These are phyloP conservation scores for Odontophorus gujanensis DNA, from an alignment of 2,113 vertebrate genomes.

Conservation along the genomic window DNA sequence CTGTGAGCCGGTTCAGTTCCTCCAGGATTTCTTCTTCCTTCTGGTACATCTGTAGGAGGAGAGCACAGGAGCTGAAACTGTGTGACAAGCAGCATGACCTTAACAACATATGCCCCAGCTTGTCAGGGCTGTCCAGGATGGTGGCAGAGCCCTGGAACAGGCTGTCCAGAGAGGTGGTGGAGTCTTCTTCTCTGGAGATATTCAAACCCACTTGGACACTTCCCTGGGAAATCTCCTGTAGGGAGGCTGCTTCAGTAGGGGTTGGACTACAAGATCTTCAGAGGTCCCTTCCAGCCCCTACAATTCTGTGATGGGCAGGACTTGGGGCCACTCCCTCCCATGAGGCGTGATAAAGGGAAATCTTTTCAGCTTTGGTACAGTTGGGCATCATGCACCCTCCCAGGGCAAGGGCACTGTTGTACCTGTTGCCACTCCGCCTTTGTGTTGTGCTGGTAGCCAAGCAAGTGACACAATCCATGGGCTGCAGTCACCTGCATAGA, in stretches of 20 bases:
- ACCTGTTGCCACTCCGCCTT: conserved; percentile 87
- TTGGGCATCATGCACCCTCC: too few relatives aligned
- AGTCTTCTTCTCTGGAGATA: too few relatives aligned
- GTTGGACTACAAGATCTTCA: too few relatives aligned
- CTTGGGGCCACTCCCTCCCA: neutral
- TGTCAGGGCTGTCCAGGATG: accelerated
- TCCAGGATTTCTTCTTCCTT: conserved; percentile 85
- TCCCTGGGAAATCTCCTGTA: too few relatives aligned
- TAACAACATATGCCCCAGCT: accelerated
- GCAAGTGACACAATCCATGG: conserved; percentile 91
- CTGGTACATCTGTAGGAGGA: conserved; percentile 84
- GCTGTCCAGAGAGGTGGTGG: neutral
- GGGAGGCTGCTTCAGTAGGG: too few relatives aligned
- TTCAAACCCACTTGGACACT: too few relatives aligned
- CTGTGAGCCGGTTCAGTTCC: conserved; percentile 81
- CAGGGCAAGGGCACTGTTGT: neutral
- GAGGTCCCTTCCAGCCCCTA: neutral
- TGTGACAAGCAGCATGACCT: neutral
- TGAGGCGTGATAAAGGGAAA: accelerated
- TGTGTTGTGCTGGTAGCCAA: conserved; percentile 89
- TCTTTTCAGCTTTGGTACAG: accelerated
- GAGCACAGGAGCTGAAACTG: too few relatives aligned
- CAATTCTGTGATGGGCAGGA: neutral
- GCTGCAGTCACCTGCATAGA: conserved; percentile 83
- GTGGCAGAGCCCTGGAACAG: neutral